A percentile compares a stretch with the other conserved stretches of the same genome.
These are phyloP conservation scores for Otis tarda DNA, from an alignment of 2,113 vertebrate genomes.

Conservation along the genomic window DNA sequence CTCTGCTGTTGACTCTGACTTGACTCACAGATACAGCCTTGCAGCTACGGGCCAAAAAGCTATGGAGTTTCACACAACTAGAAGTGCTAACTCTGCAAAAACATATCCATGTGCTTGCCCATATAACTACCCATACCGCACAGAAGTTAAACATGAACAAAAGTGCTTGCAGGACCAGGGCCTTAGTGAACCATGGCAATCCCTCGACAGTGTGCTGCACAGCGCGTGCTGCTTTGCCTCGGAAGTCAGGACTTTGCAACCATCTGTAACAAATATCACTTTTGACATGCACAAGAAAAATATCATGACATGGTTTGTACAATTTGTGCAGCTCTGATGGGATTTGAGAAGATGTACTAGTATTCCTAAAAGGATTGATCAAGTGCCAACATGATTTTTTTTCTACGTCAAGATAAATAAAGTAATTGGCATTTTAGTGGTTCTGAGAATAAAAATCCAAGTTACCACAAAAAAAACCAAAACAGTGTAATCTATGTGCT, in stretches of 20 bases:
- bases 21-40: background rate
- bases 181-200: background rate
- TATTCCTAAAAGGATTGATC: background rate
- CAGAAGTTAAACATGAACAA: constrained; percentile 42
- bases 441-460: background rate
- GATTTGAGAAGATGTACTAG: background rate
- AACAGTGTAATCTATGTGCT: background rate
- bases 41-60: background rate
- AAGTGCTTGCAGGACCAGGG: background rate
- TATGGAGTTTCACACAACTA: background rate
- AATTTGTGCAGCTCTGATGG: background rate
- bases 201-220: background rate
- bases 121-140: background rate
- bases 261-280: background rate
- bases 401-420: background rate
- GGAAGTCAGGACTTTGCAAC: background rate
- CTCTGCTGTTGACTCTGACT: background rate
- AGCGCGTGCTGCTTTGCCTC: background rate
- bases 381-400: background rate
- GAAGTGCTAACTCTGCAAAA: background rate
- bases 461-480: background rate
- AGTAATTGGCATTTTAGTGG: background rate
- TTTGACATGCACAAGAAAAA: background rate
- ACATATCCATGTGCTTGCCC: background rate
- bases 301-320: background rate